Conservation (phyloP, 37 sponge, comb jelly and placozoan genomes). For the Spongia lamella region DNA sequence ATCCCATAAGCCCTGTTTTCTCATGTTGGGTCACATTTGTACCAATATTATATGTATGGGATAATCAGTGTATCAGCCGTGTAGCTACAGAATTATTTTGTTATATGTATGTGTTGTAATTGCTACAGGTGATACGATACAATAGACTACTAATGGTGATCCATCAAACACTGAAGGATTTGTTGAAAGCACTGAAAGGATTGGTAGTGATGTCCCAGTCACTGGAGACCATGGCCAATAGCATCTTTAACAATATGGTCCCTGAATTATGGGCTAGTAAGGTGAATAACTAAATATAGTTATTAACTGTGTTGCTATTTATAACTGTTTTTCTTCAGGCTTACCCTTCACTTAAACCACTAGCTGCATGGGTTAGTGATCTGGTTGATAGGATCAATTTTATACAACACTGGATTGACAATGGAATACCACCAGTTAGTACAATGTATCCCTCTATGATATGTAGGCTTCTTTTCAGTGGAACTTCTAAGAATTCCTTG, state of each 20-base stretch:
- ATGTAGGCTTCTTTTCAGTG: too few relatives aligned
- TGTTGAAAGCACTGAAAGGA: conserved; percentile 92
- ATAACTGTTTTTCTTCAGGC: conserved; percentile 38
- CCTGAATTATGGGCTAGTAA: conserved; percentile 90
- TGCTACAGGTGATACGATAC: conserved; percentile 85
- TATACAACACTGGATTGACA: conserved; percentile 85
- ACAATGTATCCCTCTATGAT: not conserved
- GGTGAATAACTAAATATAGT: conserved; percentile 8
- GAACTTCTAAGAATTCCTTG: too few relatives aligned
- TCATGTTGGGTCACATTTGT: too few relatives aligned
- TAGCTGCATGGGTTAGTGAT: conserved; percentile 92
- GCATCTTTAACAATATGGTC: conserved; percentile 85
- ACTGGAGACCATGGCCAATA: conserved; percentile 92
- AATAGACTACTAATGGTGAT: conserved; percentile 80
- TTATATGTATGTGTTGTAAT: not conserved
- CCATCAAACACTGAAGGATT: conserved; percentile 63
- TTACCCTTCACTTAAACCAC: conserved; percentile 96
- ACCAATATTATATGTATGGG: too few relatives aligned
- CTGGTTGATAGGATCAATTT: conserved; percentile 81
- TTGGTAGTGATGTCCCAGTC: conserved; percentile 92
- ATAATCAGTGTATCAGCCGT: too few relatives aligned
- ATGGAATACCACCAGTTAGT: conserved; percentile 78
- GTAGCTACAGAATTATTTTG: too few relatives aligned
- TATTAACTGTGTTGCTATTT: not conserved
- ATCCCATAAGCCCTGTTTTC: too few relatives aligned